Evolutionary conservation across 2,797 vertebrate species (phyloP).

Genomic region (Sebastes taczanowskii): DNA sequence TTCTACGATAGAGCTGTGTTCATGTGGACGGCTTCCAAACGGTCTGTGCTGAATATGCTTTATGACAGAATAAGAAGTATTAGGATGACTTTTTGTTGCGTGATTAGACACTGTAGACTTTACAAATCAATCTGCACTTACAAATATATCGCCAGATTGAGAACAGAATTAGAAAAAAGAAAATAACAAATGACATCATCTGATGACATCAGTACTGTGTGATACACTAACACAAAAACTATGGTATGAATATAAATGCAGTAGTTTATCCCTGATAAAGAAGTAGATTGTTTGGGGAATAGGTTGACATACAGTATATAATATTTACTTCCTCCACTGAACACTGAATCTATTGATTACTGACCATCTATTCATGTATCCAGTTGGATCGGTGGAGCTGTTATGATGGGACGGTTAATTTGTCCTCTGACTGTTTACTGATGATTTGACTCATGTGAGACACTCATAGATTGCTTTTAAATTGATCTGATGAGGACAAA

Average conservation of each 20-base stretch:
- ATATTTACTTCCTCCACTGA: neutral
- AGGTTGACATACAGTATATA: neutral
- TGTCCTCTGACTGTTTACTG: neutral
- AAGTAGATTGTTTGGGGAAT: neutral
- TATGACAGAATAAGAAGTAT: neutral
- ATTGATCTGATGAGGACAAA: neutral
- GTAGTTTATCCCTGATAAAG: neutral
- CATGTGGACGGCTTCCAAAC: neutral
- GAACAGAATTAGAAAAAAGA: neutral
- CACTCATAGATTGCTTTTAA: neutral
- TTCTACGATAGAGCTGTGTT: conserved; percentile 4
- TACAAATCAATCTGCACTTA: neutral
- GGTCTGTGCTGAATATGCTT: neutral
- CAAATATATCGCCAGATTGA: neutral
- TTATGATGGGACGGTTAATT: neutral
- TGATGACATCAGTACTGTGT: neutral
- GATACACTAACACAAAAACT: neutral
- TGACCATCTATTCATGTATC: neutral
- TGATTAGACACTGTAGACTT: neutral
- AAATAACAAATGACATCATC: neutral
- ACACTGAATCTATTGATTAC: neutral
- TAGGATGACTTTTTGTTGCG: neutral
- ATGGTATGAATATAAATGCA: neutral
- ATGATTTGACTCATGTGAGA: neutral
- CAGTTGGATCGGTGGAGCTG: neutral